Evolutionary conservation across 2,888 invertebrate species (phyloP).

Genomic region (Coleophora flavipennella): DNA sequence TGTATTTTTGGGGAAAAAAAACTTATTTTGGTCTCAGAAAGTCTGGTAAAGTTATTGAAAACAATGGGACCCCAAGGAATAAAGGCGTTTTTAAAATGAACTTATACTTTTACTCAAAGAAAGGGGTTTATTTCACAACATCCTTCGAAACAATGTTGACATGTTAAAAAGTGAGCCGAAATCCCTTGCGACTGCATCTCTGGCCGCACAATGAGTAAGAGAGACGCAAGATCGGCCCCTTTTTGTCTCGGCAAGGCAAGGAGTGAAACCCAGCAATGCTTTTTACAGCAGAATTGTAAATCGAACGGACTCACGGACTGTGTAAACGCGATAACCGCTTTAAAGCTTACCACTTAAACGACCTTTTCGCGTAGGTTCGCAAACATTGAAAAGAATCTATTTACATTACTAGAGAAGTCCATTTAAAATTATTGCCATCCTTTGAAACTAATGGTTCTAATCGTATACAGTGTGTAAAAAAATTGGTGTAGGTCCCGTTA

Average conservation of each 20-base stretch:
- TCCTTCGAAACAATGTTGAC: too few relatives aligned
- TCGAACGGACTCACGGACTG: slow-evolving; percentile 1
- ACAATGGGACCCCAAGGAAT: background rate
- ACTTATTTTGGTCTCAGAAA: background rate
- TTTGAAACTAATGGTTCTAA: too few relatives aligned
- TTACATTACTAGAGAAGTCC: too few relatives aligned
- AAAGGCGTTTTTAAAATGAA: too few relatives aligned
- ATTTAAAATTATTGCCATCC: too few relatives aligned
- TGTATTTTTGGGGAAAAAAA: background rate
- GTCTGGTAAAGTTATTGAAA: too few relatives aligned
- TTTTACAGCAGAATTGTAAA: slow-evolving; percentile 6
- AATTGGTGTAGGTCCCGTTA: too few relatives aligned
- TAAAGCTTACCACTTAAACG: background rate
- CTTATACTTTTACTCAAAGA: too few relatives aligned
- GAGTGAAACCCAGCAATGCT: background rate
- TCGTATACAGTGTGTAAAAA: too few relatives aligned
- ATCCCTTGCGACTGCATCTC: background rate
- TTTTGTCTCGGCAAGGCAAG: slow-evolving; percentile 2
- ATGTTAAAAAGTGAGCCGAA: background rate
- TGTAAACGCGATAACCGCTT: slow-evolving; percentile 7
- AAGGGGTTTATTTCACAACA: too few relatives aligned
- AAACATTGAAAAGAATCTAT: too few relatives aligned
- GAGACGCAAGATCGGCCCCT: background rate
- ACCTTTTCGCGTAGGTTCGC: too few relatives aligned
- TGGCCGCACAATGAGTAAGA: background rate